phyloP scores from a whole-genome alignment of 2,113 vertebrate genomes.

The Poecile atricapillus region DNA sequence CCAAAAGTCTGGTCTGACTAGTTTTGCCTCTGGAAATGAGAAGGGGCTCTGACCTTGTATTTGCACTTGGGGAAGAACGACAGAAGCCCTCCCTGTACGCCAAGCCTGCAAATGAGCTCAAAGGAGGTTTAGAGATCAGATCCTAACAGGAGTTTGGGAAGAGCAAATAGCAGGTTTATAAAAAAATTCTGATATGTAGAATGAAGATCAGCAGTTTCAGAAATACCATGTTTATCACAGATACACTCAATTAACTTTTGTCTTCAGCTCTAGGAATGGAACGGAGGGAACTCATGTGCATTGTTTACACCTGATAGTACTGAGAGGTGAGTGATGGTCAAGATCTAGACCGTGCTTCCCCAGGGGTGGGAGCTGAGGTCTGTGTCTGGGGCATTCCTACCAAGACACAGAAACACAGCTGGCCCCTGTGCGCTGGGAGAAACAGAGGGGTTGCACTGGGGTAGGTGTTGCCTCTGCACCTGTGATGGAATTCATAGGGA shows the following conservation, averaged over 20 bases:
- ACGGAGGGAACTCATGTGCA: no score
- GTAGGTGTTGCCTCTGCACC: not conserved
- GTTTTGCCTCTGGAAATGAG: not conserved
- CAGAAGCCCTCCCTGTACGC: not conserved
- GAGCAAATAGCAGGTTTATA: not conserved
- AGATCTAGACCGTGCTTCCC: fast-evolving
- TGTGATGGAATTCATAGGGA: not conserved
- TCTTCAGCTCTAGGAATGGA: not conserved
- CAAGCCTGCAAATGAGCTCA: not conserved
- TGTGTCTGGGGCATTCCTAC: not conserved
- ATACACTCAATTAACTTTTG: not conserved
- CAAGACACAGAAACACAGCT: not conserved
- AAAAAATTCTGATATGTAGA: not conserved
- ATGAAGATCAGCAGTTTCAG: not conserved
- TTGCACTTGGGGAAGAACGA: not conserved
- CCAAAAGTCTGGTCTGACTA: not conserved
- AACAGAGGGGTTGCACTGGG: not conserved
- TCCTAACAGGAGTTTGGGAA: not conserved
- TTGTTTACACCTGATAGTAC: not conserved
- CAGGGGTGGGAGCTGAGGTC: not conserved
- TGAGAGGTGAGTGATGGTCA: not conserved
- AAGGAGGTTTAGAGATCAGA: not conserved
- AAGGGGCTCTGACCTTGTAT: not conserved
- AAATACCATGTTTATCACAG: not conserved
- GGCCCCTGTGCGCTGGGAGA: not conserved